phyloP scores from a whole-genome alignment of 2,797 vertebrate genomes.

The Anas georgica region DNA sequence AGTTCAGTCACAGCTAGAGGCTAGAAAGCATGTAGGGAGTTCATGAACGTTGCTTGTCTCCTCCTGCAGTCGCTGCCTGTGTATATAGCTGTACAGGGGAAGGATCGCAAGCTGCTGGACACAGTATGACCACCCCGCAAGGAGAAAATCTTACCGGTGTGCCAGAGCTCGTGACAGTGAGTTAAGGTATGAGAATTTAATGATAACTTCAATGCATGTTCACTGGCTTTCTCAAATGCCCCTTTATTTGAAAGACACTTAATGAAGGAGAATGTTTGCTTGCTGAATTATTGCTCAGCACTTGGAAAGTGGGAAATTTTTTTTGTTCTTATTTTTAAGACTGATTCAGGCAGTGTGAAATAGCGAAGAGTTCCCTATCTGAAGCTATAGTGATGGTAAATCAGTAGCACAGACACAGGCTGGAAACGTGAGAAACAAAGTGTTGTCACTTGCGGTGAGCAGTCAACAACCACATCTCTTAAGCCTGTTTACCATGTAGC shows the following conservation, averaged over 20 bases:
- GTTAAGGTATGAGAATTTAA: conserved; percentile 70
- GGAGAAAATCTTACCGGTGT: not conserved
- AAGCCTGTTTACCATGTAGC: not conserved
- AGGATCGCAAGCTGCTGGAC: not conserved
- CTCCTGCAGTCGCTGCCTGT: not conserved
- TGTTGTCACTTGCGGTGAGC: not conserved
- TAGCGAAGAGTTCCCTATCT: not conserved
- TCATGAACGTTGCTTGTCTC: conserved; percentile 42
- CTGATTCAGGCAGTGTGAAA: not conserved
- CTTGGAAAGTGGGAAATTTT: not conserved
- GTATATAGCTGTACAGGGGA: not conserved
- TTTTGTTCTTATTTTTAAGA: not conserved
- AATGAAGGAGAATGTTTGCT: conserved; percentile 13
- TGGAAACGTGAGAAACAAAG: not conserved
- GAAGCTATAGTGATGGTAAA: not conserved
- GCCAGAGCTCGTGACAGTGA: not conserved
- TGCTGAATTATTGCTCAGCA: not conserved
- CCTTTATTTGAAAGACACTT: not conserved
- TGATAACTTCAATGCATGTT: fast-evolving
- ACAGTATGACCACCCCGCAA: not conserved
- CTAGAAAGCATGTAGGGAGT: conserved; percentile 66
- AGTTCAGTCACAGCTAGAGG: conserved; percentile 62
- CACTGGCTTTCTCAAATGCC: not conserved
- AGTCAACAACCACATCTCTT: not conserved
- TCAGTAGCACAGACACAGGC: not conserved